These are phyloP conservation scores for Julus scanicus DNA, from an alignment of 2,888 invertebrate genomes.

Conservation along the genomic window DNA sequence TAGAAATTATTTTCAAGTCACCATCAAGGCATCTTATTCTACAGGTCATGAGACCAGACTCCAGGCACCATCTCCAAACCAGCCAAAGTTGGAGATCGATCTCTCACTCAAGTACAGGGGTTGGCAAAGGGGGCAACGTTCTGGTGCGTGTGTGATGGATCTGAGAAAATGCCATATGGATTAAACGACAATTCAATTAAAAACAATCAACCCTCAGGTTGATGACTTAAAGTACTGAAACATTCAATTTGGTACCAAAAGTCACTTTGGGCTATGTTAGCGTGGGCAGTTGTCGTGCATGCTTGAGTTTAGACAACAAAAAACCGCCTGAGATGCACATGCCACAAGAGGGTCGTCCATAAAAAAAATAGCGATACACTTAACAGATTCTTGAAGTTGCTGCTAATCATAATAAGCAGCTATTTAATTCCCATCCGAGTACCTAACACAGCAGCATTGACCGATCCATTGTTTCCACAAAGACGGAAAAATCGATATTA, in stretches of 20 bases:
- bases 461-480: slow-evolving; percentile 17
- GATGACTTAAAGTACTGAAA: neutral
- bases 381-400: slow-evolving; percentile 1
- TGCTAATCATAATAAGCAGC: slow-evolving; percentile 33
- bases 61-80: too few species aligned
- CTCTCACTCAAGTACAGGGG: too few species aligned
- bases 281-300: neutral
- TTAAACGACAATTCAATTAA: slow-evolving; percentile 39
- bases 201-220: slow-evolving; percentile 38
- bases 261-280: neutral
- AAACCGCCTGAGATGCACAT: neutral
- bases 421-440: slow-evolving; percentile 33
- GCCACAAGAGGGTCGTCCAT: neutral
- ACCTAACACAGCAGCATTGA: slow-evolving; percentile 21
- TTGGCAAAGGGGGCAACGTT: too few species aligned
- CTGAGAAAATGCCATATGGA: slow-evolving; percentile 2
- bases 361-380: slow-evolving; percentile 24
- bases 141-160: neutral
- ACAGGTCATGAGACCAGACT: too few species aligned
- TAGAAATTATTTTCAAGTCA: too few species aligned
- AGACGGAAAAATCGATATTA: slow-evolving; percentile 11
- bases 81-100: too few species aligned
- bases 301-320: neutral
- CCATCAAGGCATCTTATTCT: too few species aligned
- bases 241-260: neutral